Evolutionary conservation across 2,113 vertebrate species (phyloP).

Genomic region (Condylura cristata): DNA sequence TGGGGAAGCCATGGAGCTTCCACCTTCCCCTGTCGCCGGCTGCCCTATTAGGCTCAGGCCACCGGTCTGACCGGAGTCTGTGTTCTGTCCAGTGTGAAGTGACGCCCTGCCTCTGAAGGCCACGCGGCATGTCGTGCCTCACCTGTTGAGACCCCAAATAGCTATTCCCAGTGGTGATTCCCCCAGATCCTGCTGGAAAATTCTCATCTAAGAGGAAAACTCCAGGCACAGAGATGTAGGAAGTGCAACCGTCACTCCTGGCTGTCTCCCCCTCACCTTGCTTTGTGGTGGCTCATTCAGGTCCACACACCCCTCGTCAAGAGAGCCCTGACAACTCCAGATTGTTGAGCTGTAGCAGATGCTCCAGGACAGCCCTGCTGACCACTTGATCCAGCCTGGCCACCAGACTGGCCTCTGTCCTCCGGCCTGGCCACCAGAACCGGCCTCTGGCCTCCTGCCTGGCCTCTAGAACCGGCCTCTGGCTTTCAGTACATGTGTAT

Average conservation of each 20-base stretch:
- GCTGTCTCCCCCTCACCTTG: background rate
- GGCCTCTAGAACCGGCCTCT: background rate
- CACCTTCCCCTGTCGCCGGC: rapidly evolving
- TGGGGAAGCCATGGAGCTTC: background rate
- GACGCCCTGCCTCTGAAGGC: background rate
- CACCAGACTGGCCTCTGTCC: background rate
- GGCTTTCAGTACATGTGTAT: background rate
- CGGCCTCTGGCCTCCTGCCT: background rate
- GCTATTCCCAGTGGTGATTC: background rate
- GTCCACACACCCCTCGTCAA: background rate
- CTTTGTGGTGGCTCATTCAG: background rate
- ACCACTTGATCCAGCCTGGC: too few species aligned
- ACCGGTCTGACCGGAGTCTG: background rate
- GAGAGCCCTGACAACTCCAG: background rate
- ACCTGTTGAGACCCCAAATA: background rate
- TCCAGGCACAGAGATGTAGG: background rate
- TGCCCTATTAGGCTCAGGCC: too few species aligned
- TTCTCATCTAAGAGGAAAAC: background rate
- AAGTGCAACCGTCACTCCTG: background rate
- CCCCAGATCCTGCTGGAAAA: background rate
- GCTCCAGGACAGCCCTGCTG: background rate
- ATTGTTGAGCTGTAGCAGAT: background rate
- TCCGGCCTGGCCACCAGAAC: background rate
- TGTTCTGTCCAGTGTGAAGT: background rate
- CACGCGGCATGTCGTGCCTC: background rate